A percentile compares a stretch with the other conserved stretches of the same genome.
phyloP scores from a whole-genome alignment of 2,888 invertebrate species.

The Drosophila histrio region DNA sequence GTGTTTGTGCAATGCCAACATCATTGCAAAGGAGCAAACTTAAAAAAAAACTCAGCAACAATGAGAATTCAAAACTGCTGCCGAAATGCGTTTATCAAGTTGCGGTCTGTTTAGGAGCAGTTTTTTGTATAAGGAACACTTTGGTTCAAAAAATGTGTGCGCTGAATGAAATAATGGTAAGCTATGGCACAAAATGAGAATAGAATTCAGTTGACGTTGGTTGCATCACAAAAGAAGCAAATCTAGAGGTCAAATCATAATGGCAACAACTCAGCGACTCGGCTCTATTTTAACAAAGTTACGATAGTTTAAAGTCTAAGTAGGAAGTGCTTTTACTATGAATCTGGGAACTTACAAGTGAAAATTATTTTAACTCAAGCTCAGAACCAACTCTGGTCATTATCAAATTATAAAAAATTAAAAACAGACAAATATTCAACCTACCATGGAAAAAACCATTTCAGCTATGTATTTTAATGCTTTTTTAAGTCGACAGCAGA shows the following conservation, averaged over 20 bases:
- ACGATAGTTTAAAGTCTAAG: not conserved
- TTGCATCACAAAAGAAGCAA: not conserved
- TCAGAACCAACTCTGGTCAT: not conserved
- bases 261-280: no score
- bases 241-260: not conserved
- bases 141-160: not conserved
- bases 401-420: not conserved
- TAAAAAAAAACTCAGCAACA: constrained; percentile 39
- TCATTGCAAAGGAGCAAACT: constrained; percentile 29
- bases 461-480: constrained; percentile 26
- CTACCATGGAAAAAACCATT: constrained; percentile 24
- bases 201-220: not conserved
- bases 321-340: not conserved
- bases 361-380: not conserved
- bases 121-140: not conserved
- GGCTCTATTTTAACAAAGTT: not conserved
- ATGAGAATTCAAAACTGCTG: constrained; percentile 36
- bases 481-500: constrained; percentile 41
- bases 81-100: constrained; percentile 62
- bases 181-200: constrained; percentile 2
- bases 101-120: constrained; percentile 65
- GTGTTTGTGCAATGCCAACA: constrained; percentile 46
- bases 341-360: not conserved
- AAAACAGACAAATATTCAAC: constrained; percentile 11
- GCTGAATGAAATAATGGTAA: constrained; percentile 9